Evolutionary conservation across 2,113 vertebrate genomes (phyloP), one percentile per base, ranked within the genome.

Genomic region (Myrmophylax atrothorax): DNA sequence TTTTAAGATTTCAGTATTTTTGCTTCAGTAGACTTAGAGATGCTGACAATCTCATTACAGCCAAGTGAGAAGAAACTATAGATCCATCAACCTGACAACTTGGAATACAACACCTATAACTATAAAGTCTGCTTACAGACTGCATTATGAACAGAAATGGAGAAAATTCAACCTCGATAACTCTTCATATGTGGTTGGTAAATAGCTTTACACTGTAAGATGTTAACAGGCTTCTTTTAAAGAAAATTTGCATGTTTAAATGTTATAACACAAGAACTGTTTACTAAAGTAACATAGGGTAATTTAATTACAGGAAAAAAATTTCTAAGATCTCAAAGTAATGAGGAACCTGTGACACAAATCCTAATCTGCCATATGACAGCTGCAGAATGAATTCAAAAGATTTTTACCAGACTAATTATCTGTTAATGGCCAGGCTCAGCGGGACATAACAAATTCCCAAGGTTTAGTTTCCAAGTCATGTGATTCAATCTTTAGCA

Each of bases 371-470:
- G 94, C 91, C 96, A 95, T 88, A 97, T 97, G 95, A 96, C 96
- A 98, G 97, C 97, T 98, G 97, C 95, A 96, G 92, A 96, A 97
- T 67, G 91, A 97, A 97, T 96, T 97, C 81, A 94, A 96, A 97
- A 94, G 97, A 92, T 95, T 96, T 96, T 96, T 94, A 97, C 90
- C 92, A 97, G 96, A 95, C 96, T 98, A 98, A 98, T 98, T 97
- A 98, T 97, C 95, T 96, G 92, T 94, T 98, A 97, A 97, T 97
- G 96, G 91, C 91, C 79, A 95, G 84, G 87, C 94, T 94, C 97
- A 96, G 94, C 56, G 17, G 97, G 97, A 96, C 86, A 91, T 89
- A 96, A 90, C 93, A 96, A 96, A 97, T 96, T 96, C 90, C 94
- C 92, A 90, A 96, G 94, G 90, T 97, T 95, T 97, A 93, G 70